Conservation (phyloP, 37 sponge, comb jelly and placozoan genomes). For the Halichondria panicea region DNA sequence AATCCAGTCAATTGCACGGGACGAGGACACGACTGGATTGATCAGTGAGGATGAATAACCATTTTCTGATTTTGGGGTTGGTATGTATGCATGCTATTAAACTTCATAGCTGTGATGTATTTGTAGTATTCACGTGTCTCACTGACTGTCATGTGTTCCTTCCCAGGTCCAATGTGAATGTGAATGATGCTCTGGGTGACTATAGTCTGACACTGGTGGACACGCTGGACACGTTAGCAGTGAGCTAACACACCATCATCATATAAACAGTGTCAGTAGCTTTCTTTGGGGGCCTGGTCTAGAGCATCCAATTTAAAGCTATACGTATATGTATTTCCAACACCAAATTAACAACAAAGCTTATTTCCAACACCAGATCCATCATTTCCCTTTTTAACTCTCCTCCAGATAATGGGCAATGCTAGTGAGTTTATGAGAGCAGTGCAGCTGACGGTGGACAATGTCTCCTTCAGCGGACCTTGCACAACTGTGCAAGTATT, state of each 20-base stretch:
- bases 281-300: too few relatives aligned
- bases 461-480: slow-evolving; percentile 77
- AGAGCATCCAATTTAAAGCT: too few relatives aligned
- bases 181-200: slow-evolving; percentile 95
- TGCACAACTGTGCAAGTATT: slow-evolving; percentile 96
- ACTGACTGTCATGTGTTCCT: neutral
- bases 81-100: neutral
- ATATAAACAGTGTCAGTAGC: neutral
- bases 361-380: too few relatives aligned
- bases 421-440: slow-evolving; percentile 83
- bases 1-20: slow-evolving; percentile 92
- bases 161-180: slow-evolving; percentile 81
- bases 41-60: slow-evolving; percentile 56
- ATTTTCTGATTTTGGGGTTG: neutral
- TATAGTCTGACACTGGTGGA: slow-evolving; percentile 94
- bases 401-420: slow-evolving; percentile 81
- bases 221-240: slow-evolving; percentile 87
- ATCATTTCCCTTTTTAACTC: neutral
- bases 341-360: too few relatives aligned
- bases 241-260: slow-evolving; percentile 14
- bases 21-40: slow-evolving; percentile 89
- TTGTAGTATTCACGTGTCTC: neutral
- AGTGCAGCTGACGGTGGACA: slow-evolving; percentile 74
- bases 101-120: neutral
- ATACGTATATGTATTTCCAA: too few relatives aligned